Base-by-base conservation (phyloP, 1,140 invertebrate genomes). In the Anoplophora glabripennis region DNA sequence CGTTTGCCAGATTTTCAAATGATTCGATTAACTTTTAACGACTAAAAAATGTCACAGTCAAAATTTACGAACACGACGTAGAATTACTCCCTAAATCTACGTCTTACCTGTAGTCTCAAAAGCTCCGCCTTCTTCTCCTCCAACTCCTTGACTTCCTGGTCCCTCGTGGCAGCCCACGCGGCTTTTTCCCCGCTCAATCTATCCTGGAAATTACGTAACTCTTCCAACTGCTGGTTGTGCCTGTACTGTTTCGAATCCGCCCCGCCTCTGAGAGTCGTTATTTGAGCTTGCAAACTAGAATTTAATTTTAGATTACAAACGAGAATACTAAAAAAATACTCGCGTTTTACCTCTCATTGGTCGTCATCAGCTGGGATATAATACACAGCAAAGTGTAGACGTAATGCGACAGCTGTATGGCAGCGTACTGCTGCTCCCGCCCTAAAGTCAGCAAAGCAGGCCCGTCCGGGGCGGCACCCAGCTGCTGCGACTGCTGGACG, bases 351-450 rank as follows among this genome's bases (percentile, higher is more conserved):
- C 82, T 88, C 67, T 92, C 88, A 67, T 92, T 89, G n/a, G 84
- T 89, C 0, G 90, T 92, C 79, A 92, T 89, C 67, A 92, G 86
- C 73, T 91, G 89, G 61, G 86, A 90, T 59, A 92, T 89, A 59
- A 92, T 89, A 71, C 88, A 91, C 0, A 90, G 80, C 34, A 93
- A 77, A 1, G 87, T 91, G 72, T 93, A 90, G 44, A 93, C 82
- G 60, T 91, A 87, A 74, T 92, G 88, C 11, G 89, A 89, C 18
- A 93, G 77, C 62, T 86, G 85, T 21, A 92, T 78, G 42, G 88
- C 88, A 1, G 87, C 83, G 66, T 84, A 81, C 67, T 88, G 86
- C 61, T 87, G 84, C 69, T 89, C 86, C 78, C 70, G 75, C 12
- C 77, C 81, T 12, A 79, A 59, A 21, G 77, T 74, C 36, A 79